Percentiles rank a stretch among this genome's conserved stretches.
Conservation (phyloP, 2,888 invertebrate species). For the Mimumesa dahlbomi region DNA sequence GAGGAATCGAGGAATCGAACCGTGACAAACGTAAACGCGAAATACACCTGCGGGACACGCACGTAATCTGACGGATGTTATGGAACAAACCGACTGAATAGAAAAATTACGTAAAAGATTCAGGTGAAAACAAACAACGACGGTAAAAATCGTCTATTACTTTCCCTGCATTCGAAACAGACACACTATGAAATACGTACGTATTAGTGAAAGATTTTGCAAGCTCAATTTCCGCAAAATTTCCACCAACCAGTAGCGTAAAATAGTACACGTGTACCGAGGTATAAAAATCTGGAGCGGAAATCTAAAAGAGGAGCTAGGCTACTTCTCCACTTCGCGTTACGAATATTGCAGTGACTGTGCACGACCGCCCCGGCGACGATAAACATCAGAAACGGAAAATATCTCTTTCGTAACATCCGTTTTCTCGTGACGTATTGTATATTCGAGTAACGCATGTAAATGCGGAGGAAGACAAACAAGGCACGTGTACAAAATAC, state of each 20-base stretch:
- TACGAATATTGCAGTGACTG: not conserved
- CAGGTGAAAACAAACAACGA: too few species aligned
- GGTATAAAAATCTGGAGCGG: too few species aligned
- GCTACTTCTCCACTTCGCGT: too few species aligned
- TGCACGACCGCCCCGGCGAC: slow-evolving; percentile 1
- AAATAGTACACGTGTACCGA: too few species aligned
- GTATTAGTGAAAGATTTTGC: too few species aligned
- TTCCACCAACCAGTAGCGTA: too few species aligned
- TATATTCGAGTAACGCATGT: slow-evolving; percentile 13
- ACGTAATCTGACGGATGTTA: not conserved
- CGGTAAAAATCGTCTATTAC: too few species aligned
- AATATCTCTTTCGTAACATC: slow-evolving; percentile 39
- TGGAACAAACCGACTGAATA: not conserved
- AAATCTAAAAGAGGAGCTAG: too few species aligned
- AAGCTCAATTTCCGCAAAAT: too few species aligned
- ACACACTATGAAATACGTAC: too few species aligned
- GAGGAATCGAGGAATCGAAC: not conserved
- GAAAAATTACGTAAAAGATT: not conserved
- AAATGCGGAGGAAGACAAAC: not conserved
- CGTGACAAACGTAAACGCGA: slow-evolving; percentile 18
- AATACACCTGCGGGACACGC: not conserved
- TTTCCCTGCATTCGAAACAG: too few species aligned
- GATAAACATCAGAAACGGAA: slow-evolving; percentile 20
- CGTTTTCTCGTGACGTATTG: slow-evolving; percentile 29
- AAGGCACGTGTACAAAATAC: slow-evolving; percentile 2